Evolutionary conservation across 2,888 invertebrate genomes (phyloP), one percentile per base, ranked within the genome.

Genomic region (Phorcus lineatus): DNA sequence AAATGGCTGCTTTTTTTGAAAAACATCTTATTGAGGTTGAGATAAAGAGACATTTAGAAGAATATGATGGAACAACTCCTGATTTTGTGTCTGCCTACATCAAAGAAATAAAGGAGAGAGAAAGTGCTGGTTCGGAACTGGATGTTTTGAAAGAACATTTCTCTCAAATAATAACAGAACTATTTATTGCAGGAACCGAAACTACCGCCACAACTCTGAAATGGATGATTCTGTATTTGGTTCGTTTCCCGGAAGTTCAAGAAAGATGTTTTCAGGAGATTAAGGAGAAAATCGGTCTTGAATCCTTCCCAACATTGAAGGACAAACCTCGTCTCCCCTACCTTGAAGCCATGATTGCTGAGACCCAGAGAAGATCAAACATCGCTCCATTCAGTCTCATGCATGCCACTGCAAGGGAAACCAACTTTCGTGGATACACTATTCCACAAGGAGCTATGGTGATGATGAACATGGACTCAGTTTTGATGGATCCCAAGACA

Each of bases 211-310:
- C 47, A 6, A 47, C 47, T 47, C 47, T 97, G 84, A 96, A 96
- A 90, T 97, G 97, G 94, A 96, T 96, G 83, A 94, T 97, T 4
- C 96, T 96, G 84, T 94, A 97, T 88, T 95, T 97, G 91, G 97
- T 96, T 13, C 94, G 96, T 70, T 95, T 97, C 90, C 96, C 96
- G 62, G 94, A 96, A 17, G 95, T 82, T 28, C 82, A 82, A 40
- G 76, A 78, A 17, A 66, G 57, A 36, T 62, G 47, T 52, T 47
- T 52, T 16, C 40, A 70, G 67, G 78, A 78, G 40, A 78, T 78
- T 2, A 62, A 77, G n/a, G 82, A 84, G 6, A 90, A 94, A 91
- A 77, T 47, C 11, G 47, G 47, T 47, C 24, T 6, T 7, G 76
- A 82, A n/a, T 62, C 82, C 2, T 67, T 83, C 6, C 82, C 82